phyloP scores from a whole-genome alignment of 2,113 vertebrate genomes.

The Brachionichthys hirsutus region DNA sequence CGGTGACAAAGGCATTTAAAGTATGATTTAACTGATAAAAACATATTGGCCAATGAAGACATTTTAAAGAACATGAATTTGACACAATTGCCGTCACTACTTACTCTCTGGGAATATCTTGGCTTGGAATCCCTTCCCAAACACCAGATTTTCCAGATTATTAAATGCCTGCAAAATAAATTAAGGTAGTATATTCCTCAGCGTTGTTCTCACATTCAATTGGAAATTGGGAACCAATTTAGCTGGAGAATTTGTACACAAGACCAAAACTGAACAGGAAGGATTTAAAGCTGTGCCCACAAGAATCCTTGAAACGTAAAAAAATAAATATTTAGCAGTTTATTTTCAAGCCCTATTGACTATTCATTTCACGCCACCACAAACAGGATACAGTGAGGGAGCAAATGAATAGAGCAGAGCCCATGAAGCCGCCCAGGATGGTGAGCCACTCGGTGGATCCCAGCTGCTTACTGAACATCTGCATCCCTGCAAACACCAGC shows the following conservation, averaged over 20 bases:
- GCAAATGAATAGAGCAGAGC: conserved; percentile 90
- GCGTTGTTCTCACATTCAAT: neutral
- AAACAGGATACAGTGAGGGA: conserved; percentile 93
- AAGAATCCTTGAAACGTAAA: neutral
- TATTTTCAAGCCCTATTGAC: no score
- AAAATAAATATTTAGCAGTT: no score
- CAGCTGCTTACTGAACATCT: conserved; percentile 95
- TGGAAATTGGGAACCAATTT: neutral
- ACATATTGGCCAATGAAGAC: no score
- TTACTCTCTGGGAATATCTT: conserved; percentile 97
- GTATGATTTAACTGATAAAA: no score
- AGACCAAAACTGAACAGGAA: neutral
- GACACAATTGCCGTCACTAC: conserved; percentile 40
- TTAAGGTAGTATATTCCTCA: conserved; percentile 67
- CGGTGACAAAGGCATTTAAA: no score
- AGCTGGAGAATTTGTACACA: neutral
- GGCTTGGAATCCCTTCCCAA: conserved; percentile 96
- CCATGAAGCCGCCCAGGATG: conserved; percentile 92
- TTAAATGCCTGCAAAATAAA: conserved; percentile 86
- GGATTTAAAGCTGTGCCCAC: neutral
- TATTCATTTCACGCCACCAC: neutral
- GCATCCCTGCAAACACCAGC: conserved; percentile 95
- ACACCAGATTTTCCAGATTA: conserved; percentile 94
- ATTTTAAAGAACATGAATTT: neutral
- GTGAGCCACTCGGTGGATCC: conserved; percentile 94